phyloP scores from a whole-genome alignment of 2,888 invertebrate species.

The Campoplex nolae region DNA sequence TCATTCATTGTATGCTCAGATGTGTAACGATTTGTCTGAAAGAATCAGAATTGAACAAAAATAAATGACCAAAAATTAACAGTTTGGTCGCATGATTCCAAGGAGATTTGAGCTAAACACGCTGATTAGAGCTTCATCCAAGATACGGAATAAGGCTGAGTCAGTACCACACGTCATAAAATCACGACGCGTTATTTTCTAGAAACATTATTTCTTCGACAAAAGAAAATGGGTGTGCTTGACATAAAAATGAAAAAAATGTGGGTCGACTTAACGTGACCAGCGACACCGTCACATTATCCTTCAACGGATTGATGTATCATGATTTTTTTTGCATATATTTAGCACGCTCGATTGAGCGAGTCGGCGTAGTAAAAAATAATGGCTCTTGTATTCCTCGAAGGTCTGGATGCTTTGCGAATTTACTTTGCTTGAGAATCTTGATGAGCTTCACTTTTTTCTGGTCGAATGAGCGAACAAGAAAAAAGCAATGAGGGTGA shows the following conservation, averaged over 20 bases:
- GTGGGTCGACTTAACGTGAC: not conserved
- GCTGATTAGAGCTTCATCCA: not conserved
- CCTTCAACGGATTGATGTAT: conserved; percentile 20
- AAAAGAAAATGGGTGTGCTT: not conserved
- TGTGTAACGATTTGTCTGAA: too few relatives aligned
- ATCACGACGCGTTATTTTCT: not conserved
- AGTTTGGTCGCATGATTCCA: not conserved
- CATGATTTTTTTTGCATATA: conserved; percentile 27
- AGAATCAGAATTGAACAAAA: not conserved
- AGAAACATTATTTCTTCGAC: not conserved
- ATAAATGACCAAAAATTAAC: not conserved
- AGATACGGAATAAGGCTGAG: not conserved
- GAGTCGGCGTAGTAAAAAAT: conserved; percentile 1
- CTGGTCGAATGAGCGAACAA: conserved; percentile 38
- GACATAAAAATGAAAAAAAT: not conserved
- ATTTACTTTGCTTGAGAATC: conserved; percentile 57
- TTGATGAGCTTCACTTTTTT: conserved; percentile 26
- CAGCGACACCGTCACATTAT: not conserved
- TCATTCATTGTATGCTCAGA: too few relatives aligned
- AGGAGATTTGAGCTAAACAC: not conserved
- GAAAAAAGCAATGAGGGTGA: conserved; percentile 41
- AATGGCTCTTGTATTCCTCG: conserved; percentile 34
- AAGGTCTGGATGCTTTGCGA: conserved; percentile 33
- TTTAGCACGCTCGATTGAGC: conserved; percentile 38
- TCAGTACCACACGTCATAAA: not conserved